Conservation (phyloP, 2,113 vertebrate genomes). For the Callithrix jacchus region DNA sequence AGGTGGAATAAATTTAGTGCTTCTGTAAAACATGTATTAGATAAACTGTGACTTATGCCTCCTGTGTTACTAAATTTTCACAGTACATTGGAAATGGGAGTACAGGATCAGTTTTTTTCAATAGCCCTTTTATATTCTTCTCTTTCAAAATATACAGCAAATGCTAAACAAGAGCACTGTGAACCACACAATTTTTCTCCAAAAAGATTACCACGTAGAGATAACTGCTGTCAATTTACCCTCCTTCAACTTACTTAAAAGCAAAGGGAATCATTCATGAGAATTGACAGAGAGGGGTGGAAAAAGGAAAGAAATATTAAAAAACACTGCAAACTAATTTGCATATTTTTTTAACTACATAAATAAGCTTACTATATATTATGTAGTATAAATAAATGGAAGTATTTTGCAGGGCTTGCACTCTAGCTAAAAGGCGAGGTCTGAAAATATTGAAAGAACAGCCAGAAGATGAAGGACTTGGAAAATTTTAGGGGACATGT, state of each 20-base stretch:
- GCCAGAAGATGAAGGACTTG: conserved; percentile 17
- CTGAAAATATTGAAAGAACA: not conserved
- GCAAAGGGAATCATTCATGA: not conserved
- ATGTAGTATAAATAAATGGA: not conserved
- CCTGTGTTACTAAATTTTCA: not conserved
- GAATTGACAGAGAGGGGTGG: not conserved
- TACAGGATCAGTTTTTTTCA: not conserved
- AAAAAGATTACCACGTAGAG: not conserved
- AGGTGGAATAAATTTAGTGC: not conserved
- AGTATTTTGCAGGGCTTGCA: not conserved
- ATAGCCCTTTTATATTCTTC: not conserved
- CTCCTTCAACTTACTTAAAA: not conserved
- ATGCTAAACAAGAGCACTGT: not conserved
- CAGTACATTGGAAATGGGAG: not conserved
- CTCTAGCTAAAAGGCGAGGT: not conserved
- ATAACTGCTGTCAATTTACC: not conserved
- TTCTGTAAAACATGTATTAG: not conserved
- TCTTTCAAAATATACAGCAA: conserved; percentile 20
- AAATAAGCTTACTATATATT: not conserved
- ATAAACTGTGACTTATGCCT: not conserved
- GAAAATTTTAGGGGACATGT: not conserved
- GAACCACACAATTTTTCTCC: not conserved
- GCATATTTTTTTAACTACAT: not conserved
- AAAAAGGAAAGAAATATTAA: not conserved
- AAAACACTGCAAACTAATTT: not conserved